Conservation (phyloP, 2,888 invertebrate species). For the Brachyptera putata region DNA sequence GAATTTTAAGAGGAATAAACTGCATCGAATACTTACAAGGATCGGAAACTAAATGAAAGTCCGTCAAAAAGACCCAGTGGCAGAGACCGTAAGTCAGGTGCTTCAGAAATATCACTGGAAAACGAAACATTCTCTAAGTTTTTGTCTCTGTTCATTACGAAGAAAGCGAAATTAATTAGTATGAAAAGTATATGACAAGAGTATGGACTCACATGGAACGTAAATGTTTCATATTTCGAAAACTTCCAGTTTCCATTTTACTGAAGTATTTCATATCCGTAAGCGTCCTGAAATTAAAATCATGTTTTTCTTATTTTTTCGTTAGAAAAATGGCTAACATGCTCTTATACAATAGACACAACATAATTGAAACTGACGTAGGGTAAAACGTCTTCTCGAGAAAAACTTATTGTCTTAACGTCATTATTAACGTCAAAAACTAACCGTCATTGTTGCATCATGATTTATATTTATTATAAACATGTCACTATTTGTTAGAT, state of each 20-base stretch:
- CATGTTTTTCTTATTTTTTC: no score
- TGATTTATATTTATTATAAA: no score
- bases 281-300: constrained; percentile 49
- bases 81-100: constrained; percentile 56
- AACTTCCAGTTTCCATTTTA: constrained; percentile 55
- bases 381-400: no score
- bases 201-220: constrained; percentile 43
- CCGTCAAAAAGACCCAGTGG: constrained; percentile 48
- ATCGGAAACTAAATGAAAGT: constrained; percentile 52
- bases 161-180: no score
- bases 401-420: no score
- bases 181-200: not conserved
- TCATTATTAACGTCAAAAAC: no score
- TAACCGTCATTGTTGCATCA: no score
- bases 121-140: constrained; percentile 11
- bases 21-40: constrained; percentile 54
- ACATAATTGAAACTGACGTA: no score
- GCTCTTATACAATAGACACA: no score
- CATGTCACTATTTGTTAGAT: no score
- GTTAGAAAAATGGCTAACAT: no score
- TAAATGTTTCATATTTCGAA: constrained; percentile 54
- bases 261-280: constrained; percentile 53
- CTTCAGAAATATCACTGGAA: constrained; percentile 64
- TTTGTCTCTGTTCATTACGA: no score
- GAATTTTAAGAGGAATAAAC: not conserved